These are phyloP conservation scores for Acyrthosiphon pisum DNA, from an alignment of 1,140 invertebrate species.

Conservation along the genomic window DNA sequence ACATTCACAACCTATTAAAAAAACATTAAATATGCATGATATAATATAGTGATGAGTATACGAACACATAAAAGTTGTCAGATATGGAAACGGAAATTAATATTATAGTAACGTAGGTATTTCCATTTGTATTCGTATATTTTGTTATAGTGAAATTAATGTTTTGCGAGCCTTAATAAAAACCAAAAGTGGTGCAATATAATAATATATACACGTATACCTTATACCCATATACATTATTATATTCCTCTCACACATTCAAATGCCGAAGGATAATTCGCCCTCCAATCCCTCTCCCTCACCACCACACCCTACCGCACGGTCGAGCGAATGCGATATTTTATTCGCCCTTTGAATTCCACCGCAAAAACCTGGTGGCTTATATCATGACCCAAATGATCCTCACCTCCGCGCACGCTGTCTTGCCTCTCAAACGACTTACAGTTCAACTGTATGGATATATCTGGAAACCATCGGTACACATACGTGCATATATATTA, in stretches of 20 bases:
- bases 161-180: conserved; percentile 1
- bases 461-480: conserved; percentile 48
- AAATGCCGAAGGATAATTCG: conserved; percentile 51
- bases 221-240: conserved; percentile 3
- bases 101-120: background rate
- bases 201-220: conserved; percentile 3
- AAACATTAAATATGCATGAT: background rate
- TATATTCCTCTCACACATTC: conserved; percentile 50
- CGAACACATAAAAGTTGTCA: background rate
- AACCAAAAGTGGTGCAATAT: background rate
- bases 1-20: background rate
- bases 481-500: background rate
- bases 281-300: background rate
- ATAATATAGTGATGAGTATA: background rate
- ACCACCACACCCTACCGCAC: background rate
- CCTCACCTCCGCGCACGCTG: background rate
- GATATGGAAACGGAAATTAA: conserved; percentile 8
- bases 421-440: conserved; percentile 10
- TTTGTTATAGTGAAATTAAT: conserved; percentile 11
- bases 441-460: conserved; percentile 37
- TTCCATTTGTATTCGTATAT: conserved; percentile 1
- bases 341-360: conserved; percentile 42
- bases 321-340: conserved; percentile 23
- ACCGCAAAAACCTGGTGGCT: conserved; percentile 53
- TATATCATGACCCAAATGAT: conserved; percentile 55